Evolutionary conservation across 2,888 invertebrate species (phyloP).

Genomic region (Sarcophaga caerulescens): DNA sequence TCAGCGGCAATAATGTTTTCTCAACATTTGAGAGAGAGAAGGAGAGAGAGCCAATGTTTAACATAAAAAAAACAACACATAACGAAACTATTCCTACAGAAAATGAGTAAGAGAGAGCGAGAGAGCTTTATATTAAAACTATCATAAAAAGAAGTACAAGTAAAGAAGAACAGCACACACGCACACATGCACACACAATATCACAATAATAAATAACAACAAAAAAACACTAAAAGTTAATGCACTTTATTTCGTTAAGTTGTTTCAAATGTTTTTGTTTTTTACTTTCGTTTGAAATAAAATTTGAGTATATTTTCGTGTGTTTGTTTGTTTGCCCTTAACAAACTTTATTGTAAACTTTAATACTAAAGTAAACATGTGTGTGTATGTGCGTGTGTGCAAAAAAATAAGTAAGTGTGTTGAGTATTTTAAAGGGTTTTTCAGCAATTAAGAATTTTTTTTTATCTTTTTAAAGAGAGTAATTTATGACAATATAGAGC

Average conservation of each 20-base stretch:
- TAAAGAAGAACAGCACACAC: neutral
- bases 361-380: too few relatives aligned
- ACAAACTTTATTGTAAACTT: neutral
- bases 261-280: neutral
- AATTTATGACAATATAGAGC: too few relatives aligned
- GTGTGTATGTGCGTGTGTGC: too few relatives aligned
- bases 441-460: too few relatives aligned
- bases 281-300: neutral
- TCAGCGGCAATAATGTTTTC: neutral
- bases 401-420: too few relatives aligned
- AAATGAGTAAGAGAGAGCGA: neutral
- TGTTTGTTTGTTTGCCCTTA: neutral
- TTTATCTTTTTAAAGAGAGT: too few relatives aligned
- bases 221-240: conserved; percentile 40
- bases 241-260: conserved; percentile 26
- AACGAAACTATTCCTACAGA: too few relatives aligned
- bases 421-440: too few relatives aligned
- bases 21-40: neutral
- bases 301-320: neutral
- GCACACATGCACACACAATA: too few relatives aligned
- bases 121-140: neutral
- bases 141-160: neutral
- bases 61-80: too few relatives aligned
- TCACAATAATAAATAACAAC: neutral
- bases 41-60: neutral